Percentiles rank a stretch among this genome's conserved stretches.
Conservation (phyloP, 2,113 vertebrate genomes). For the Rhinolophus sinicus region DNA sequence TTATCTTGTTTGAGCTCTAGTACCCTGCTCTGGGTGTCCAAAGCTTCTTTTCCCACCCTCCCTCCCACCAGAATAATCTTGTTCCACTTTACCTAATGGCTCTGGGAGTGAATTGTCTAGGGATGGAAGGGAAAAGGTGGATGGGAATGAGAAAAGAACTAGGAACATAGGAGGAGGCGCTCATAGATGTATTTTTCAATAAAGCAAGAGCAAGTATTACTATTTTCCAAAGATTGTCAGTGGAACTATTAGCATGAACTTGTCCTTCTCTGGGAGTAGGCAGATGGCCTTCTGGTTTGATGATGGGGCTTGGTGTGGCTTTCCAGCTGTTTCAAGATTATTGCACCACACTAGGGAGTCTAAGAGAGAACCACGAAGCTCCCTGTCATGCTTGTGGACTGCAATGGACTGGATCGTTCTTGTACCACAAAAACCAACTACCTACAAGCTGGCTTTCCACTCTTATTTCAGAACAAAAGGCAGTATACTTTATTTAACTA, state of each 20-base stretch:
- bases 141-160: neutral
- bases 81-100: neutral
- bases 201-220: neutral
- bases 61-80: neutral
- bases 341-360: neutral
- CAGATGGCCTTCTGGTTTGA: neutral
- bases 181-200: neutral
- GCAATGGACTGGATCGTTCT: neutral
- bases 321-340: neutral
- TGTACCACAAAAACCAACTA: neutral
- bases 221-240: conserved; percentile 28
- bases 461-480: conserved; percentile 7
- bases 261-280: neutral
- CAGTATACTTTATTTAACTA: neutral
- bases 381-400: neutral
- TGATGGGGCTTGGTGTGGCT: neutral
- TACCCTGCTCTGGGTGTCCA: neutral
- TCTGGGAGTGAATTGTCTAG: neutral
- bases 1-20: neutral
- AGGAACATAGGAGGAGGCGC: neutral
- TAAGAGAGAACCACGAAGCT: neutral
- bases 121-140: neutral
- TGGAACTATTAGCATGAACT: neutral
- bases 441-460: neutral
- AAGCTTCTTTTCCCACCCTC: neutral